These are phyloP conservation scores for Nebria salina DNA, from an alignment of 2,888 invertebrate genomes.

Conservation along the genomic window DNA sequence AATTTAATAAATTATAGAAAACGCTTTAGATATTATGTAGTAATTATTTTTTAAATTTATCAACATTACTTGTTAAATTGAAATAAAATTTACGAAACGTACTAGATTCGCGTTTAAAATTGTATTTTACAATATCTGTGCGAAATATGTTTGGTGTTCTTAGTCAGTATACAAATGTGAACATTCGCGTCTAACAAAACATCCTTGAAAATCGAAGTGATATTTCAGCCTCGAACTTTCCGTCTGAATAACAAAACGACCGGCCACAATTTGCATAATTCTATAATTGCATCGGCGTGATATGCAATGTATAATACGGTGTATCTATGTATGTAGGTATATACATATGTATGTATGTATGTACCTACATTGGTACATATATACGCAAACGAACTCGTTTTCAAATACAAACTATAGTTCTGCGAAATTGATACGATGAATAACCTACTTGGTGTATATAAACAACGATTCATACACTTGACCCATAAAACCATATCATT, in stretches of 20 bases:
- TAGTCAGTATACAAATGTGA: slow-evolving; percentile 22
- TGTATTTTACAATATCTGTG: too few species aligned
- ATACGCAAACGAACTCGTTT: background rate
- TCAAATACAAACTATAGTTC: background rate
- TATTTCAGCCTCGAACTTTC: slow-evolving; percentile 46
- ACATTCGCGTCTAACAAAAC: slow-evolving; percentile 31
- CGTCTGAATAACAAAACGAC: slow-evolving; percentile 46
- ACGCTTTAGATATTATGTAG: too few species aligned
- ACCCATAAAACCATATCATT: background rate
- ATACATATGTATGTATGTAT: background rate
- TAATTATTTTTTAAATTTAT: too few species aligned
- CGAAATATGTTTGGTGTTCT: too few species aligned
- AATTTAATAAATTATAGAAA: background rate
- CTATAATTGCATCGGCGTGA: slow-evolving; percentile 46
- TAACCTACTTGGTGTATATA: too few species aligned
- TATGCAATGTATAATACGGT: slow-evolving; percentile 31
- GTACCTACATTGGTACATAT: background rate
- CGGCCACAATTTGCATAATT: slow-evolving; percentile 45
- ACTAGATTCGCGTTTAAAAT: too few species aligned
- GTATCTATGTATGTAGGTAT: background rate
- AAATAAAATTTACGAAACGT: background rate
- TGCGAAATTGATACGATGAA: too few species aligned
- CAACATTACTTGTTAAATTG: background rate
- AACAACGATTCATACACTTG: too few species aligned
- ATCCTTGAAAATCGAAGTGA: slow-evolving; percentile 43